phyloP scores from a whole-genome alignment of 53 echinoderm and acorn worm species.

The Antedon mediterranea region DNA sequence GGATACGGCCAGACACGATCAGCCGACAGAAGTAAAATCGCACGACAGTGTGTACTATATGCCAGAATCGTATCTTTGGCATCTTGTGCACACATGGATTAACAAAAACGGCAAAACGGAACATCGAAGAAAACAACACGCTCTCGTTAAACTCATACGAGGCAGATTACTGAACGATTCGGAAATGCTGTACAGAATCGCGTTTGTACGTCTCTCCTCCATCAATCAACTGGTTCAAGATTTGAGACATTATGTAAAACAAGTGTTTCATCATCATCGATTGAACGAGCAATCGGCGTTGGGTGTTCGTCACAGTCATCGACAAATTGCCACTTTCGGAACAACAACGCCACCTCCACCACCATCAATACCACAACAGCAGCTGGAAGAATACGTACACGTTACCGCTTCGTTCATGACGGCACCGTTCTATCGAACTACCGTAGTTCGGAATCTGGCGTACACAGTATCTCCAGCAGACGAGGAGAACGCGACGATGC shows the following conservation, averaged over 20 bases:
- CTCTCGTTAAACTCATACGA: too few relatives aligned
- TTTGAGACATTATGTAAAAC: not conserved
- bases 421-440: not conserved
- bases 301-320: not conserved
- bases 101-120: not conserved
- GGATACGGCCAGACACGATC: not conserved
- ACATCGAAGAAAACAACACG: too few relatives aligned
- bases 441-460: not conserved
- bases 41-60: not conserved
- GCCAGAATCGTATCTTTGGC: not conserved
- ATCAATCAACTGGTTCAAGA: not conserved
- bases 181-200: not conserved
- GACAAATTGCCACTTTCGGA: not conserved
- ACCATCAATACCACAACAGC: too few relatives aligned
- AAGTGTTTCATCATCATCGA: not conserved
- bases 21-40: not conserved
- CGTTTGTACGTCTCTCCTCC: not conserved
- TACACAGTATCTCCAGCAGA: not conserved
- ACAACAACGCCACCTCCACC: not conserved
- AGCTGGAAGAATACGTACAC: too few relatives aligned
- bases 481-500: not conserved
- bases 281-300: not conserved
- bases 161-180: too few relatives aligned
- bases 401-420: not conserved
- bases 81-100: not conserved